phyloP scores from a whole-genome alignment of 2,888 invertebrate genomes.

The Lasioglossum morio region DNA sequence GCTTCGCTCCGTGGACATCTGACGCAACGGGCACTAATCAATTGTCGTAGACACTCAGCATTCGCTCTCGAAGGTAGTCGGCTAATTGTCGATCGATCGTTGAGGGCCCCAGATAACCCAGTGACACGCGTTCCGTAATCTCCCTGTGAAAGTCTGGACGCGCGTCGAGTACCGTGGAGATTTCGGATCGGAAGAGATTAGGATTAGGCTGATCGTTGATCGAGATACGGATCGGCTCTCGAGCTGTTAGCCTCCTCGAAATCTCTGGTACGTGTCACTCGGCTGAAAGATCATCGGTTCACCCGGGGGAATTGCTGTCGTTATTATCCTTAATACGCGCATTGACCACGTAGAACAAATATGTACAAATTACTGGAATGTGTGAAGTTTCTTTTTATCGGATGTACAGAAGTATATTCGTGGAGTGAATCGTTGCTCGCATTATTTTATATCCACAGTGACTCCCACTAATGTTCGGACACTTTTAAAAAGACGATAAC shows the following conservation, averaged over 20 bases:
- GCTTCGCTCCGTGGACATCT: background rate
- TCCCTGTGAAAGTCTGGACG: background rate
- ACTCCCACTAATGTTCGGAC: too few relatives aligned
- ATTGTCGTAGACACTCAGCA: background rate
- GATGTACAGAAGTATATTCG: too few relatives aligned
- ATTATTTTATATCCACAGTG: too few relatives aligned
- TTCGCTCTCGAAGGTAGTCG: background rate
- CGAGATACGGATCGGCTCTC: slow-evolving; percentile 44
- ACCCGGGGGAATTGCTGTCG: background rate
- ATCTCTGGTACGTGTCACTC: background rate
- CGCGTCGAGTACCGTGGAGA: background rate
- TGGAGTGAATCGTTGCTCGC: too few relatives aligned
- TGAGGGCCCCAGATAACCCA: background rate
- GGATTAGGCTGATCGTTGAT: slow-evolving; percentile 53
- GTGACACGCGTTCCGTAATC: slow-evolving; percentile 6
- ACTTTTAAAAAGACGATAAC: too few relatives aligned
- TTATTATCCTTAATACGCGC: too few relatives aligned
- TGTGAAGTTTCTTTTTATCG: too few relatives aligned
- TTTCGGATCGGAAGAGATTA: slow-evolving; percentile 39
- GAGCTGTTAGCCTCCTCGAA: background rate
- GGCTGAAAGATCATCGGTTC: background rate
- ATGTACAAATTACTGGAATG: too few relatives aligned
- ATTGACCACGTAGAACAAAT: too few relatives aligned
- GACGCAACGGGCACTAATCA: background rate
- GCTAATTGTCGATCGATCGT: background rate